Evolutionary conservation across 2,888 invertebrate species (phyloP).

Genomic region (Andrena trimmerana): DNA sequence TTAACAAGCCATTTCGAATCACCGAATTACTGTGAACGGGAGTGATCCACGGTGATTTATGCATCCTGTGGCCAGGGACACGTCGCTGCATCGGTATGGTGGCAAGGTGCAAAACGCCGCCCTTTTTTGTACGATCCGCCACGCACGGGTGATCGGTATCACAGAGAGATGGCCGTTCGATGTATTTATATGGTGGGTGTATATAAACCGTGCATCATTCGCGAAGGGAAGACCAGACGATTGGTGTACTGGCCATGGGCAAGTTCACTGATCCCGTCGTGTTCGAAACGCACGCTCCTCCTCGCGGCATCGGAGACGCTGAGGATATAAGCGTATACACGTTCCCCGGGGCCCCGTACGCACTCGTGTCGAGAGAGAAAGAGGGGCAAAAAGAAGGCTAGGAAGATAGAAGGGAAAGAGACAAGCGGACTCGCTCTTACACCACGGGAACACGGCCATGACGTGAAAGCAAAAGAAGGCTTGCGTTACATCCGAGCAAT

Average conservation of each 20-base stretch:
- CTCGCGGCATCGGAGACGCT: slow-evolving; percentile 36
- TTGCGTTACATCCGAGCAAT: slow-evolving; percentile 61
- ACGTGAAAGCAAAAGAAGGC: slow-evolving; percentile 71
- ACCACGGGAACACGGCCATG: slow-evolving; percentile 61
- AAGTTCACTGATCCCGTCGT: slow-evolving; percentile 74
- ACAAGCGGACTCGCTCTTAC: slow-evolving; percentile 54
- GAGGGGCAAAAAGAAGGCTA: slow-evolving; percentile 4
- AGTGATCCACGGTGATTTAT: slow-evolving; percentile 49
- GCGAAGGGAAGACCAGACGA: slow-evolving; percentile 55
- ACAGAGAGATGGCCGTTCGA: slow-evolving; percentile 11
- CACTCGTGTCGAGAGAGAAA: slow-evolving; percentile 37
- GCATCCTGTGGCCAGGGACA: slow-evolving; percentile 45
- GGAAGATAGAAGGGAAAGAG: slow-evolving; percentile 11
- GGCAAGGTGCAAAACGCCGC: slow-evolving; percentile 30
- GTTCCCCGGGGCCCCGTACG: slow-evolving; percentile 6
- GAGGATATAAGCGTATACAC: slow-evolving; percentile 14
- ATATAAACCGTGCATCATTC: slow-evolving; percentile 56
- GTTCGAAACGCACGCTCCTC: slow-evolving; percentile 52
- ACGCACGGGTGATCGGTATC: slow-evolving; percentile 4
- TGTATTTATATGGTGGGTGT: slow-evolving; percentile 51
- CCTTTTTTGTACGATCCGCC: slow-evolving; percentile 17
- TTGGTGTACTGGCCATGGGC: slow-evolving; percentile 69
- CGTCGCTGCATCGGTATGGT: slow-evolving; percentile 48
- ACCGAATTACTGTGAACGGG: slow-evolving; percentile 15
- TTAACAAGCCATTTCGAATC: slow-evolving; percentile 8